These are phyloP conservation scores for Acipenser oxyrinchus DNA, from an alignment of 2,797 vertebrate species.

Conservation along the genomic window DNA sequence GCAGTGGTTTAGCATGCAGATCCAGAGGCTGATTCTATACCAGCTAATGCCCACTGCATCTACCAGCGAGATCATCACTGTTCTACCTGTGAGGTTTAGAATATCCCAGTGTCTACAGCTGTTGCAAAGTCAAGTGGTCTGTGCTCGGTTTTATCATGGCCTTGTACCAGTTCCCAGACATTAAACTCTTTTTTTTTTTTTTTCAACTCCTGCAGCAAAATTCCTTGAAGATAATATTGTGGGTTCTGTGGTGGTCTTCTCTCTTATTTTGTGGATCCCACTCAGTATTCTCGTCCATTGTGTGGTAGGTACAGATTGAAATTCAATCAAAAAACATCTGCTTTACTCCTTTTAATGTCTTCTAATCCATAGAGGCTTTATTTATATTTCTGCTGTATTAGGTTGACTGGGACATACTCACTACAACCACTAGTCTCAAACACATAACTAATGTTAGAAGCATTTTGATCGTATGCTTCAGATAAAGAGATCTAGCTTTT, in stretches of 20 bases:
- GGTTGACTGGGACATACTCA: too few species aligned
- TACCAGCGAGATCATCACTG: too few species aligned
- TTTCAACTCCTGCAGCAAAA: constrained; percentile 65
- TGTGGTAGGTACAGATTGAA: constrained; percentile 71
- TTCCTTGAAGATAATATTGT: constrained; percentile 97
- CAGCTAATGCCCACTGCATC: too few species aligned
- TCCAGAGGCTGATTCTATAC: too few species aligned
- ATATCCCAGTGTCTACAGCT: background rate
- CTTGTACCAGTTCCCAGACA: too few species aligned
- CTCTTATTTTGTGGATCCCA: constrained; percentile 92
- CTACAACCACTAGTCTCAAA: too few species aligned
- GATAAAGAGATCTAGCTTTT: background rate
- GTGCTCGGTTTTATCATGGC: background rate
- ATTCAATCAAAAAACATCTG: background rate
- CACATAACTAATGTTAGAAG: too few species aligned
- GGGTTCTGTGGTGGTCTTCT: constrained; percentile 96
- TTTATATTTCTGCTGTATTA: too few species aligned
- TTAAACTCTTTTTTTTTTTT: background rate
- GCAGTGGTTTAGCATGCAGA: too few species aligned
- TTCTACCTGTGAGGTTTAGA: too few species aligned
- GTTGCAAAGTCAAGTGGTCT: background rate
- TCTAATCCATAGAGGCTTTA: background rate
- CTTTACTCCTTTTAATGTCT: background rate
- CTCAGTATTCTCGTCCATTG: constrained; percentile 95
- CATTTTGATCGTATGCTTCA: background rate